Conservation (phyloP, 2,113 vertebrate species). For the Odontesthes bonariensis region DNA sequence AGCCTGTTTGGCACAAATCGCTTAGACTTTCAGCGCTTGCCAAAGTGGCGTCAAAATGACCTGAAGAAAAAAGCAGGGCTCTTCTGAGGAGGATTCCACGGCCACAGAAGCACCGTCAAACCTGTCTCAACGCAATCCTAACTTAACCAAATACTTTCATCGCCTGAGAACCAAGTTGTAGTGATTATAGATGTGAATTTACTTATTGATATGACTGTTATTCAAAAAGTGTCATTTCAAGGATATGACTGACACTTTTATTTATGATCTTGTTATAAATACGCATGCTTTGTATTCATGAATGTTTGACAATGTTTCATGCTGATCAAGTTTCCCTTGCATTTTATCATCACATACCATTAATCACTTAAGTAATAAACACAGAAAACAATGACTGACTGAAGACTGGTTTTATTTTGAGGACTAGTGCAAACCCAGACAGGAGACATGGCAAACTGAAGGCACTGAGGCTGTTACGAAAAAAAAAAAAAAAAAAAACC, state of each 20-base stretch:
- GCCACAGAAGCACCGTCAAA: background rate
- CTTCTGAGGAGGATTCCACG: conserved; percentile 80
- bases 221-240: background rate
- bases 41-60: conserved; percentile 90
- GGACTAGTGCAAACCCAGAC: conserved; percentile 44
- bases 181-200: background rate
- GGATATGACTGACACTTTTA: background rate
- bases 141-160: no score
- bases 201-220: background rate
- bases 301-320: conserved; percentile 23
- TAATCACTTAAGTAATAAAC: conserved; percentile 56
- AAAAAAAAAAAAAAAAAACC: conserved; percentile 9
- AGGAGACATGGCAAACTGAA: conserved; percentile 2
- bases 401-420: conserved; percentile 63
- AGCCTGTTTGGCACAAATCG: conserved; percentile 87
- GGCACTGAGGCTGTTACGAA: background rate
- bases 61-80: conserved; percentile 90
- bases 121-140: no score
- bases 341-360: conserved; percentile 4
- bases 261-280: conserved; percentile 19
- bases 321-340: conserved; percentile 1
- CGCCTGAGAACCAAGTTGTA: background rate
- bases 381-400: conserved; percentile 2
- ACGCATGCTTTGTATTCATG: conserved; percentile 43
- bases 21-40: conserved; percentile 86